Percentiles rank a stretch among this genome's conserved stretches.
Evolutionary conservation across 2,797 vertebrate genomes (phyloP).

Genomic region (Chelonia mydas): DNA sequence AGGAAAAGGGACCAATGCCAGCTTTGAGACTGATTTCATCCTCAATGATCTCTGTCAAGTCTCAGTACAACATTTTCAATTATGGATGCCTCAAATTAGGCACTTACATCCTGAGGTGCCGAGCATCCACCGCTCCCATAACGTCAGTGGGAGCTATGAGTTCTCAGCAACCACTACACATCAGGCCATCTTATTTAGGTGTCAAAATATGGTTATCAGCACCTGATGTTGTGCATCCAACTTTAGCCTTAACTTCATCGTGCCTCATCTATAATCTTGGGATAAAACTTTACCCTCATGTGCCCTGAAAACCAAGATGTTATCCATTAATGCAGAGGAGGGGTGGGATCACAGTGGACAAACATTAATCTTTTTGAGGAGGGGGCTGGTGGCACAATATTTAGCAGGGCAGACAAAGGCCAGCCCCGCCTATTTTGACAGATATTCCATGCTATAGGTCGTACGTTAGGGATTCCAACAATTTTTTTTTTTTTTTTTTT

Average conservation of each 20-base stretch:
- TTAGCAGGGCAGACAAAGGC: not conserved
- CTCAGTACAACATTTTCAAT: fast-evolving
- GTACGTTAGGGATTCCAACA: not conserved
- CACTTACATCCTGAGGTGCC: not conserved
- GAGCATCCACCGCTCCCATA: not conserved
- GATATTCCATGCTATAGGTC: not conserved
- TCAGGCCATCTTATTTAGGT: not conserved
- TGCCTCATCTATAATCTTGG: not conserved
- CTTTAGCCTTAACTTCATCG: not conserved
- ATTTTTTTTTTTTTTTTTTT: not conserved
- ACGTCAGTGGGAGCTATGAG: not conserved
- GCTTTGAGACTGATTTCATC: fast-evolving
- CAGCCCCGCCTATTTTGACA: not conserved
- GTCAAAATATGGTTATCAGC: not conserved
- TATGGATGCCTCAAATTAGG: not conserved
- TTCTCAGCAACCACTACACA: not conserved
- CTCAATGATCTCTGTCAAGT: not conserved
- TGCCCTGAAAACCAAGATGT: not conserved
- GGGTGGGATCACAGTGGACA: not conserved
- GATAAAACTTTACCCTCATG: not conserved
- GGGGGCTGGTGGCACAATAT: not conserved
- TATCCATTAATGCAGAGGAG: not conserved
- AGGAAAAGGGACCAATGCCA: fast-evolving
- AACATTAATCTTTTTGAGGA: not conserved
- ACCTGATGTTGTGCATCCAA: not conserved